Conservation (phyloP, 2,113 vertebrate species). For the Propithecus coquereli region DNA sequence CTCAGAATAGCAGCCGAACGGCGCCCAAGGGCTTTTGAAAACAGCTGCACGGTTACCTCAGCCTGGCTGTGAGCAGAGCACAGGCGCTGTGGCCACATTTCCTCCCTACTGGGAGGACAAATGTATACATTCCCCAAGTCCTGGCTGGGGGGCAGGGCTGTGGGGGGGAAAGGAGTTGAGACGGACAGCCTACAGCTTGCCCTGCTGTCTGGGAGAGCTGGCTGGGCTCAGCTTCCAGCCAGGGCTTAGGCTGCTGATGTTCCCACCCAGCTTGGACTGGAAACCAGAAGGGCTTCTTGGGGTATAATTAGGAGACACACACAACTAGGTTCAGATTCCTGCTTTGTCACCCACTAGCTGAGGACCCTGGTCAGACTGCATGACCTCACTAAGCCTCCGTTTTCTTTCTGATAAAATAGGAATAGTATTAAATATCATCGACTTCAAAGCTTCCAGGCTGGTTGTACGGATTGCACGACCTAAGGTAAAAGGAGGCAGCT, state of each 20-base stretch:
- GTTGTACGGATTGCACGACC: not conserved
- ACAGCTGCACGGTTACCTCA: constrained; percentile 60
- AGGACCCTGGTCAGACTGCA: not conserved
- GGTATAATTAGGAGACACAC: fast-evolving
- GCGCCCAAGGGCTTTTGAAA: constrained; percentile 55
- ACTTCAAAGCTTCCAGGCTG: not conserved
- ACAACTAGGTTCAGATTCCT: not conserved
- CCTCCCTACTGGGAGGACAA: not conserved
- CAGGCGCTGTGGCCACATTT: not conserved
- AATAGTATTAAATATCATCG: not conserved
- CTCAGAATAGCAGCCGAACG: constrained; percentile 33
- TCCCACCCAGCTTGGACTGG: fast-evolving
- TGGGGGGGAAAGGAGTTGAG: not conserved
- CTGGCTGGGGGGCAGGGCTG: not conserved
- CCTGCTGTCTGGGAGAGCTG: not conserved
- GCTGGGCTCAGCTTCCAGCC: not conserved
- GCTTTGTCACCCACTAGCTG: not conserved
- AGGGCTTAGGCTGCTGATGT: fast-evolving
- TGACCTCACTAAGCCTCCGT: not conserved
- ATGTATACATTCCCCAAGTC: not conserved
- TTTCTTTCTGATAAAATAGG: not conserved
- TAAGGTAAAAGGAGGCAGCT: not conserved
- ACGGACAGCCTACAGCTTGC: not conserved
- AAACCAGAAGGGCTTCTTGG: not conserved
- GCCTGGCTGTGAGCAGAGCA: not conserved